A percentile compares a stretch with the other conserved stretches of the same genome.
These are phyloP conservation scores for Acipenser oxyrinchus DNA, from an alignment of 2,797 vertebrate species.

Conservation along the genomic window DNA sequence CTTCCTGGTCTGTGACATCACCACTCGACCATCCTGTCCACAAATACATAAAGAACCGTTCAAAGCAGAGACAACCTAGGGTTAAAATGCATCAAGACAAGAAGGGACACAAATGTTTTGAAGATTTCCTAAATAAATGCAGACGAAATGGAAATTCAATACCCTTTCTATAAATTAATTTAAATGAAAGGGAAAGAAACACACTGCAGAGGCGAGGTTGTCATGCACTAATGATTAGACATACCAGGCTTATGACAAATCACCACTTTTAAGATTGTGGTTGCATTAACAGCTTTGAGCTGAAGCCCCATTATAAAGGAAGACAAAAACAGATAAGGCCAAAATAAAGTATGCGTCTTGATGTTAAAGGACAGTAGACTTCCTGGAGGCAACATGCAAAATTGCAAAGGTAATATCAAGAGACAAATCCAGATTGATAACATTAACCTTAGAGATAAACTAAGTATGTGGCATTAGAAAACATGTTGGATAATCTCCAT, in stretches of 20 bases:
- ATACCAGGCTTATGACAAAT: slow-evolving; percentile 66
- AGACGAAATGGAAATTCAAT: background rate
- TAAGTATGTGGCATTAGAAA: background rate
- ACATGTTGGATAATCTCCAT: background rate
- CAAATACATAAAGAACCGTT: no score
- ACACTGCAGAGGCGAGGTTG: slow-evolving; percentile 39
- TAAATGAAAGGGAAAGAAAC: slow-evolving; percentile 23
- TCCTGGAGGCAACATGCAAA: slow-evolving; percentile 68
- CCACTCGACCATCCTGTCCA: no score
- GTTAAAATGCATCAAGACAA: no score
- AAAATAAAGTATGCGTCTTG: slow-evolving; percentile 65
- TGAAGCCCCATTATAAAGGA: slow-evolving; percentile 17
- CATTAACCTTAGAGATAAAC: slow-evolving; percentile 19
- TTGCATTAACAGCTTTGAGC: slow-evolving; percentile 65
- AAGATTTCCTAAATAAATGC: no score
- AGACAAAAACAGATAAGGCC: slow-evolving; percentile 60
- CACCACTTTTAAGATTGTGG: slow-evolving; percentile 72
- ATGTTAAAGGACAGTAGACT: slow-evolving; percentile 61
- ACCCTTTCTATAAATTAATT: slow-evolving; percentile 21
- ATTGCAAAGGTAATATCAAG: slow-evolving; percentile 69
- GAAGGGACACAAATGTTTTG: no score
- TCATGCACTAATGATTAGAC: slow-evolving; percentile 67
- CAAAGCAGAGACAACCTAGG: no score
- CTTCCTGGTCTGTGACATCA: no score
- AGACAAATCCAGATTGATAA: slow-evolving; percentile 59